A percentile compares a stretch with the other conserved stretches of the same genome.
Conservation (phyloP, 2,113 vertebrate genomes). For the Saccopteryx bilineata region DNA sequence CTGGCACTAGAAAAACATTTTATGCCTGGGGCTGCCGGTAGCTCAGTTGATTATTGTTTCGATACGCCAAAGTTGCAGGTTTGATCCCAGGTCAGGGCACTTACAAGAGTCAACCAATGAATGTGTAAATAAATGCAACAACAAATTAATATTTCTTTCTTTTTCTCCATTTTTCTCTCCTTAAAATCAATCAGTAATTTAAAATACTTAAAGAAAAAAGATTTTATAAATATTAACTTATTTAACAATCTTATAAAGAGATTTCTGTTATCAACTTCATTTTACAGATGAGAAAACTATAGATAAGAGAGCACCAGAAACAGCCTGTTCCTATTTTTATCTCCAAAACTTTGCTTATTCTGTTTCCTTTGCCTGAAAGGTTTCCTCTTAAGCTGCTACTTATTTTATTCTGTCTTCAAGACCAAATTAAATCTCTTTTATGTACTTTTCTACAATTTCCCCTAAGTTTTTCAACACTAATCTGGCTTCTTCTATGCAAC, state of each 20-base stretch:
- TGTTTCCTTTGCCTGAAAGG: not conserved
- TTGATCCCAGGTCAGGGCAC: too few species aligned
- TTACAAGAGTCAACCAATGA: too few species aligned
- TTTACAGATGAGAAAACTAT: not conserved
- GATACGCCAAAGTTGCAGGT: too few species aligned
- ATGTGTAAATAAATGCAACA: too few species aligned
- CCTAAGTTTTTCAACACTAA: not conserved
- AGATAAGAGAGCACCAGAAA: not conserved
- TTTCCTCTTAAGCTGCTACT: not conserved
- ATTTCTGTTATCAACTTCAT: not conserved
- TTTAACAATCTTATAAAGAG: not conserved
- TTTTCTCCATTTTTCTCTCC: too few species aligned
- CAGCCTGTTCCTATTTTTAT: not conserved
- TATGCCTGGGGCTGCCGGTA: too few species aligned
- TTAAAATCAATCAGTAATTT: too few species aligned
- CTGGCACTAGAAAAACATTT: not conserved
- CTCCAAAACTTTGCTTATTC: constrained; percentile 1
- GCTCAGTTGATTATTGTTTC: too few species aligned
- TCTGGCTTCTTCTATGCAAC: not conserved
- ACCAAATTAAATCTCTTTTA: not conserved
- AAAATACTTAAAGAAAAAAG: not conserved
- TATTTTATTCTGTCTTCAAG: not conserved
- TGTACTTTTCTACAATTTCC: not conserved
- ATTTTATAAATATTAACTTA: constrained; percentile 34
- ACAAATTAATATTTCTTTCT: too few species aligned